phyloP scores from a whole-genome alignment of 23 tunicate genomes.

The Oikopleura albicans region DNA sequence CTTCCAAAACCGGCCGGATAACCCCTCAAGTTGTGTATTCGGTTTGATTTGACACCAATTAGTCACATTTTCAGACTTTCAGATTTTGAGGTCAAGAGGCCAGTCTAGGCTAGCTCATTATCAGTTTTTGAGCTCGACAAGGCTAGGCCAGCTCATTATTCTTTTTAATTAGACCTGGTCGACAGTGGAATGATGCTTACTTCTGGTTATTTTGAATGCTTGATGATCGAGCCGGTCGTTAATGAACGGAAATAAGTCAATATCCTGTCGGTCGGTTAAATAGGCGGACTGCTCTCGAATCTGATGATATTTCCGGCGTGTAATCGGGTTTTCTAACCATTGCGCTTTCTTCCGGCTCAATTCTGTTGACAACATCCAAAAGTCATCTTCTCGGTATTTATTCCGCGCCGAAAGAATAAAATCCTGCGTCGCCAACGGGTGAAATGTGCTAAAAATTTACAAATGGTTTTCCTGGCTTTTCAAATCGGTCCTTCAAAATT shows the following conservation, averaged over 20 bases:
- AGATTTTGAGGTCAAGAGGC: no score
- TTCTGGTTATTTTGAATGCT: not conserved
- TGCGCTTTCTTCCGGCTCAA: not conserved
- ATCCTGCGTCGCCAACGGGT: not conserved
- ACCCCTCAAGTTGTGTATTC: no score
- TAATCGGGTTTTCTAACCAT: not conserved
- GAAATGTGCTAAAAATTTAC: not conserved
- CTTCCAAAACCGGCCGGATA: no score
- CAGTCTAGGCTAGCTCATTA: no score
- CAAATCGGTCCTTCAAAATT: no score
- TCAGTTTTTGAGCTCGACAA: no score
- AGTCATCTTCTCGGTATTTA: not conserved
- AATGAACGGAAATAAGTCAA: not conserved
- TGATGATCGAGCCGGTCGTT: not conserved
- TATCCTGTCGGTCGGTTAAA: not conserved
- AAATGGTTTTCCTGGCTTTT: no score
- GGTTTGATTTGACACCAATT: no score
- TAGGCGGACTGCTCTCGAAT: conserved; percentile 10
- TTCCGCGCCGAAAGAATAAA: not conserved
- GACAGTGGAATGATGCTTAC: no score
- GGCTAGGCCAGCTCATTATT: no score
- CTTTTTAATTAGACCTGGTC: no score
- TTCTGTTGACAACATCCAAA: not conserved
- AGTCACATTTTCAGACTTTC: no score
- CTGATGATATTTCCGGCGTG: not conserved